A percentile compares a stretch with the other conserved stretches of the same genome.
These are phyloP conservation scores for Megalonaias nervosa DNA, from an alignment of 1,140 invertebrate genomes.

Conservation along the genomic window DNA sequence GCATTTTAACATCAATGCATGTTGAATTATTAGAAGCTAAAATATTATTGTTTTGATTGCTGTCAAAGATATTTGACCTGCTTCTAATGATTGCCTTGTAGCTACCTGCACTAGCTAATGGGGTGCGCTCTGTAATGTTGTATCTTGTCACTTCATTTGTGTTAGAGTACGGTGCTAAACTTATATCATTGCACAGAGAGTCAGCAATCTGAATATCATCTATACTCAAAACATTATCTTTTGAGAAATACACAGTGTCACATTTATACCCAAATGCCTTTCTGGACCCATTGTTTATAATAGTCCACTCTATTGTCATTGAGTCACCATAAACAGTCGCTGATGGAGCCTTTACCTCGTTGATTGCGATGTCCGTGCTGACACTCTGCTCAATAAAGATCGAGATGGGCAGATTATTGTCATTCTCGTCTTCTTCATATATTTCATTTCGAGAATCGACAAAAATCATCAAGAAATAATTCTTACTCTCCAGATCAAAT, in stretches of 20 bases:
- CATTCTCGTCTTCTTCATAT: conserved; percentile 19
- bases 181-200: not conserved
- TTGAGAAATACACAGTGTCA: conserved; percentile 19
- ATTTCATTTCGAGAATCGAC: conserved; percentile 13
- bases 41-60: conserved; percentile 14
- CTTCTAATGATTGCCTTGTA: conserved; percentile 9
- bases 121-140: not conserved
- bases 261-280: conserved; percentile 8
- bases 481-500: conserved; percentile 6
- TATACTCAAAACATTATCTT: conserved; percentile 11
- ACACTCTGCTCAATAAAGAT: not conserved
- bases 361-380: conserved; percentile 4
- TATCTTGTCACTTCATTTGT: not conserved
- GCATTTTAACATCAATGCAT: not conserved
- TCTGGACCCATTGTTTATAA: conserved; percentile 10
- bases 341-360: not conserved
- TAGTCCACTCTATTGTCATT: conserved; percentile 1
- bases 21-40: not conserved
- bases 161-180: not conserved
- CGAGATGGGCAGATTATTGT: not conserved
- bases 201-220: not conserved
- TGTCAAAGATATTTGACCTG: conserved; percentile 13
- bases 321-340: not conserved
- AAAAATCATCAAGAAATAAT: conserved; percentile 10
- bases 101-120: not conserved